Percentiles rank a stretch among this genome's conserved stretches.
Conservation (phyloP, 2,113 vertebrate genomes). For the Toxotes chatareus region DNA sequence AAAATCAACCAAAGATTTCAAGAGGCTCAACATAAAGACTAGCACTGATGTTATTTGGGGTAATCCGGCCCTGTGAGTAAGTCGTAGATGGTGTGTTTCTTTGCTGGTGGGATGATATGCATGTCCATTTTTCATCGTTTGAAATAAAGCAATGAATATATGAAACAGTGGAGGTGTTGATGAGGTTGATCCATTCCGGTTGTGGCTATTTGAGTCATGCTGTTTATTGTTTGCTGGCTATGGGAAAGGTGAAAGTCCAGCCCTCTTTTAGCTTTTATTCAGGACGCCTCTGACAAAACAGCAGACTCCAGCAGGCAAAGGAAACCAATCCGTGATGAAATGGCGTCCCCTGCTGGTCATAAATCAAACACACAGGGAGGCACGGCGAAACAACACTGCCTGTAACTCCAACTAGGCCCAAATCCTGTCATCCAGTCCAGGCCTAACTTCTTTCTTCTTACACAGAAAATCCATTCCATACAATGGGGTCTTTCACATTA, state of each 20-base stretch:
- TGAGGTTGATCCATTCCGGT: conserved; percentile 57
- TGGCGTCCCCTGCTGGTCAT: conserved; percentile 73
- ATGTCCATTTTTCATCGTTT: conserved; percentile 37
- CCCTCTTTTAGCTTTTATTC: conserved; percentile 32
- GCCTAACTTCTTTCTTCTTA: conserved; percentile 31
- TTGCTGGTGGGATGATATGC: conserved; percentile 70
- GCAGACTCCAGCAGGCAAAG: conserved; percentile 38
- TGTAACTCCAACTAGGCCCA: conserved; percentile 51
- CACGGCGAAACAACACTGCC: conserved; percentile 73
- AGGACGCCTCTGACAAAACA: conserved; percentile 25
- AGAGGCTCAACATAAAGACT: conserved; percentile 71
- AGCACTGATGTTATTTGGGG: conserved; percentile 53
- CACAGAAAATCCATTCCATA: conserved; percentile 56
- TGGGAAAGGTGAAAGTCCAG: conserved; percentile 48
- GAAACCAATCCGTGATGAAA: conserved; percentile 43
- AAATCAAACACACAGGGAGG: conserved; percentile 67
- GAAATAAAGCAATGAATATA: conserved; percentile 42
- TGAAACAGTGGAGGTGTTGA: conserved; percentile 26
- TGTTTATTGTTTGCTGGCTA: conserved; percentile 55
- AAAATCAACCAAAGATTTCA: conserved; percentile 78
- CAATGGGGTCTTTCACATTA: conserved; percentile 85
- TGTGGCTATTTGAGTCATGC: conserved; percentile 52
- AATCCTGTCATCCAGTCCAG: conserved; percentile 40
- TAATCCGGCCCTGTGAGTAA: conserved; percentile 19
- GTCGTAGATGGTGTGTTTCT: conserved; percentile 34